Conservation (phyloP, 2,797 vertebrate species). For the Artibeus jamaicensis region DNA sequence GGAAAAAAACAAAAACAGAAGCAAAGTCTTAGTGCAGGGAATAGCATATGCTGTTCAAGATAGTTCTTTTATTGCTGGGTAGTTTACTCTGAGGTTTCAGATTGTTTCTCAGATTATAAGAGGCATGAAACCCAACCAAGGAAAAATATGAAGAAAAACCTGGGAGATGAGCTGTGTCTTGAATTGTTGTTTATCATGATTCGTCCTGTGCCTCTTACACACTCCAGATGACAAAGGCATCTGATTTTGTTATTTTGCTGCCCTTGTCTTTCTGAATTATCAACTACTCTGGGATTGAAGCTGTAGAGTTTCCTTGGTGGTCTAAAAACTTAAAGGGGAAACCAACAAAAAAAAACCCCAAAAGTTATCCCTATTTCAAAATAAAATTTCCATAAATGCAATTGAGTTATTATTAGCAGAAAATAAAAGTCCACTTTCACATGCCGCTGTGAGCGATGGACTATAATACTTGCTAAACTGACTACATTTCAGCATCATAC, state of each 20-base stretch:
- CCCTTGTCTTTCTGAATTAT: not conserved
- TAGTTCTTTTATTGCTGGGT: not conserved
- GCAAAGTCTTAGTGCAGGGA: not conserved
- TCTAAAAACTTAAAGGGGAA: not conserved
- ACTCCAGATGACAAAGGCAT: not conserved
- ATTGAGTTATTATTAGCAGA: not conserved
- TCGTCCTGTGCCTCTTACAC: not conserved
- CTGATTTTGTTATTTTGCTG: not conserved
- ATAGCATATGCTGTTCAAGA: not conserved
- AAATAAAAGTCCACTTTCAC: not conserved
- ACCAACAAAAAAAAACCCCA: not conserved
- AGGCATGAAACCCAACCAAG: not conserved
- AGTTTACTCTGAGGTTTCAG: not conserved
- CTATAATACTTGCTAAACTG: not conserved
- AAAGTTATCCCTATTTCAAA: not conserved
- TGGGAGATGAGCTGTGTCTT: not conserved
- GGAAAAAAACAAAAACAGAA: too few species aligned
- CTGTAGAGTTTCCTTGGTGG: not conserved
- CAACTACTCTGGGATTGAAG: not conserved
- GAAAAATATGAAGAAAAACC: not conserved
- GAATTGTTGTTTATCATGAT: not conserved
- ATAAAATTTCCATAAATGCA: not conserved
- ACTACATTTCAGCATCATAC: not conserved
- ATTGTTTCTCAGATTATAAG: not conserved
- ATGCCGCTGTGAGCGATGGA: not conserved